phyloP scores from a whole-genome alignment of 2,888 invertebrate genomes.

The Hololepta plana region DNA sequence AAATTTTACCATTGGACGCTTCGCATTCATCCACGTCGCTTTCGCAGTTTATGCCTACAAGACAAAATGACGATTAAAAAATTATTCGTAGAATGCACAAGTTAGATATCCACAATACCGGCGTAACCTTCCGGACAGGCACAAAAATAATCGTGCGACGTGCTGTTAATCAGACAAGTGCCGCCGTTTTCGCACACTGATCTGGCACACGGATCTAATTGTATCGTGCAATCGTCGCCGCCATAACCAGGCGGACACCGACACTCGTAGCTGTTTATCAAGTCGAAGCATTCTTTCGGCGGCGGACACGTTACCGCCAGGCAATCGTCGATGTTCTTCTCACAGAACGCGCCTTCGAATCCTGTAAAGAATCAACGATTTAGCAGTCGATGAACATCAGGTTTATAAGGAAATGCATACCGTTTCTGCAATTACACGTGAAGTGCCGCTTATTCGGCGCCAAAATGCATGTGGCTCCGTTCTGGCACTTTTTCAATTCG shows the following conservation, averaged over 20 bases:
- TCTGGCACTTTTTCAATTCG: slow-evolving; percentile 37
- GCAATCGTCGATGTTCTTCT: slow-evolving; percentile 48
- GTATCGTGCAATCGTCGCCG: slow-evolving; percentile 38
- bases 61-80: slow-evolving; percentile 2
- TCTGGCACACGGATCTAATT: slow-evolving; percentile 40
- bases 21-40: slow-evolving; percentile 63
- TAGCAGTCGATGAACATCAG: neutral
- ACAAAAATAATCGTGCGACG: slow-evolving; percentile 47
- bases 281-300: slow-evolving; percentile 35
- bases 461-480: slow-evolving; percentile 40
- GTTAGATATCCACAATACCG: too few species aligned
- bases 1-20: slow-evolving; percentile 37
- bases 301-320: slow-evolving; percentile 30
- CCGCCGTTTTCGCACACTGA: slow-evolving; percentile 57
- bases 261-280: slow-evolving; percentile 38
- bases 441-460: slow-evolving; percentile 28
- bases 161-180: slow-evolving; percentile 25
- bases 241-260: slow-evolving; percentile 38
- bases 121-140: slow-evolving; percentile 48
- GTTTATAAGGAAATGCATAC: slow-evolving; percentile 13
- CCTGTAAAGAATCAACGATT: slow-evolving; percentile 20
- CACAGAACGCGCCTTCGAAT: slow-evolving; percentile 46
- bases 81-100: slow-evolving; percentile 3
- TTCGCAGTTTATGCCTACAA: slow-evolving; percentile 27
- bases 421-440: slow-evolving; percentile 43